Base-by-base conservation (phyloP, 2,113 vertebrate species). In the Indicator maculatus region DNA sequence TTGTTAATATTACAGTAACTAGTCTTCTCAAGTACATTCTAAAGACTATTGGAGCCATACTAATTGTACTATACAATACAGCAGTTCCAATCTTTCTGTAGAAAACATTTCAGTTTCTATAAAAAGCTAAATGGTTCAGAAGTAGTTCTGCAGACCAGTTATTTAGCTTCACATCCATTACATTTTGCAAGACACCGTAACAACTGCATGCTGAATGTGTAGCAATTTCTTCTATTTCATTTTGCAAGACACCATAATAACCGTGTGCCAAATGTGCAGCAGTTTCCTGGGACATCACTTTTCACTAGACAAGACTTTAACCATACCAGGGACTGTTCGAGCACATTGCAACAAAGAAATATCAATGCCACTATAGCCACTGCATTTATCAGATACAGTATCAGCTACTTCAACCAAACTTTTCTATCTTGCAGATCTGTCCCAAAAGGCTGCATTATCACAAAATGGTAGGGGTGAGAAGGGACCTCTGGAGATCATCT, bases 161-260 rank as follows among this genome's bases (percentile, higher is more conserved):
- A 93, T 56, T 84, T 69, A 58, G 55, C 41, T 84, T 86, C 53
- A 73, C 90, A 91, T 78, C 70, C n/a, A 77, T 61, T 75, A 47
- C 26, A 28, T 61, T 83, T 86, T 90, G 20, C 36, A 88, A 95
- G 79, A 83, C 2, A 5, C 33, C 38, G 11, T 74, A 83, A 88
- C 27, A 77, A 60, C 19, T 10, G n/a, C 11, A 21, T 72, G 61
- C 26, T 84, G 72, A 83, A 82, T 11, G 9, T n/a, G 63, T 31
- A 52, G 58, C 77, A 84, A 67, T 92, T 87, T 83, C 52, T 92
- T 77, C 56, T 18, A 45, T 89, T 89, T 66, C 58, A 45, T 52
- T 87, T 82, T 91, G 30, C 45, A 88, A 71, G 82, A 93, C 60
- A 63, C 26, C 5, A 2, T 39, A 88, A 83, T 63, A 94, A 58